These are phyloP conservation scores for Lagenorhynchus albirostris DNA, from an alignment of 2,113 vertebrate genomes.

Conservation along the genomic window DNA sequence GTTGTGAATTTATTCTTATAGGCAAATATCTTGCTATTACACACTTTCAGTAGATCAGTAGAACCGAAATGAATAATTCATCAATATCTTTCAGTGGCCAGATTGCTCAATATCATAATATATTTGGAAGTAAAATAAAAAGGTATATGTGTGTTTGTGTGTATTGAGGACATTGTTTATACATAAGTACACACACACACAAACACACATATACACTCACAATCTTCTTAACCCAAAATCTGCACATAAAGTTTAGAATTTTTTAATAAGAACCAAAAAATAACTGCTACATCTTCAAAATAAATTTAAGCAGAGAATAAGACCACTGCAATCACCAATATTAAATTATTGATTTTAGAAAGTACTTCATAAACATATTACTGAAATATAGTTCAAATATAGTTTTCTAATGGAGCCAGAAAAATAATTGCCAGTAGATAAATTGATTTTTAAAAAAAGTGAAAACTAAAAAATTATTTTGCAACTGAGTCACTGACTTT, in stretches of 20 bases:
- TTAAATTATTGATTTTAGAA: neutral
- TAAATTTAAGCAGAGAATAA: neutral
- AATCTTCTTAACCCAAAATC: neutral
- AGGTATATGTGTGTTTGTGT: neutral
- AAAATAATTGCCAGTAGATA: neutral
- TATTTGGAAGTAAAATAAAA: neutral
- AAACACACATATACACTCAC: neutral
- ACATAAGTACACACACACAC: neutral
- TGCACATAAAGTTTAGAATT: neutral
- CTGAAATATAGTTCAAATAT: neutral
- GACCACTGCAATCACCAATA: neutral
- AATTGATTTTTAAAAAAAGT: neutral
- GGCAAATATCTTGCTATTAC: neutral
- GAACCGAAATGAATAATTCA: neutral
- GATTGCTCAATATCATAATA: neutral
- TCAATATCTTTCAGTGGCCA: neutral
- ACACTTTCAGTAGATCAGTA: neutral
- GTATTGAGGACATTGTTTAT: neutral
- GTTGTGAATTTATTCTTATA: neutral
- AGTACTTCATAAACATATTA: neutral
- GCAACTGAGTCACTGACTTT: neutral
- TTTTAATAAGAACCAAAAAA: neutral
- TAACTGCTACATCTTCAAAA: neutral
- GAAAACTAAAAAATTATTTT: neutral
- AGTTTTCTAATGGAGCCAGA: neutral